Conservation (phyloP, 2,113 vertebrate species). For the Cnemophilus loriae region DNA sequence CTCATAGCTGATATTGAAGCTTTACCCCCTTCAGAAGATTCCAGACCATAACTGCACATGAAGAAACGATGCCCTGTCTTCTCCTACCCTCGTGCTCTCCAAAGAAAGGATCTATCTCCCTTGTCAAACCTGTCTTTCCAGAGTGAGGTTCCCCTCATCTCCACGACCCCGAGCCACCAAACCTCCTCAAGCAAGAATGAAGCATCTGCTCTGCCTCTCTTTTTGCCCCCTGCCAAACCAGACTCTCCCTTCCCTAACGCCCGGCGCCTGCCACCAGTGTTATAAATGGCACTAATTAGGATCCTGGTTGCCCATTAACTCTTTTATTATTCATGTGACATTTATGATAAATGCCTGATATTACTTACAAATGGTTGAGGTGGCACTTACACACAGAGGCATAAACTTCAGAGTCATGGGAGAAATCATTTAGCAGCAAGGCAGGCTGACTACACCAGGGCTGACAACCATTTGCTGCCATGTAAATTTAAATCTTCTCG, state of each 20-base stretch:
- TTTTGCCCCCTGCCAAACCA: background rate
- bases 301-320: slow-evolving; percentile 1
- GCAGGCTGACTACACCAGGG: background rate
- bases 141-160: background rate
- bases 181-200: background rate
- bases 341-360: slow-evolving; percentile 13
- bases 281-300: slow-evolving; percentile 17
- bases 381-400: background rate
- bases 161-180: background rate
- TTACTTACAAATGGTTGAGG: slow-evolving; percentile 6
- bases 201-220: background rate
- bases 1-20: background rate
- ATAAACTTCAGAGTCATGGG: background rate
- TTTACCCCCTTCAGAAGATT: background rate
- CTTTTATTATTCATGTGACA: slow-evolving; percentile 35
- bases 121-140: background rate
- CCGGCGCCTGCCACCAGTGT: fast-evolving
- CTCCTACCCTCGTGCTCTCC: background rate
- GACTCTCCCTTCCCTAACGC: background rate
- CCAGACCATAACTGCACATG: background rate
- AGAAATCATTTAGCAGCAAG: background rate
- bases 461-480: background rate
- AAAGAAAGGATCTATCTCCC: background rate
- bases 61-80: background rate
- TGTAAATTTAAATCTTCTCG: background rate